Conservation (phyloP, 2,113 vertebrate species). For the human (Homo sapiens) region DNA sequence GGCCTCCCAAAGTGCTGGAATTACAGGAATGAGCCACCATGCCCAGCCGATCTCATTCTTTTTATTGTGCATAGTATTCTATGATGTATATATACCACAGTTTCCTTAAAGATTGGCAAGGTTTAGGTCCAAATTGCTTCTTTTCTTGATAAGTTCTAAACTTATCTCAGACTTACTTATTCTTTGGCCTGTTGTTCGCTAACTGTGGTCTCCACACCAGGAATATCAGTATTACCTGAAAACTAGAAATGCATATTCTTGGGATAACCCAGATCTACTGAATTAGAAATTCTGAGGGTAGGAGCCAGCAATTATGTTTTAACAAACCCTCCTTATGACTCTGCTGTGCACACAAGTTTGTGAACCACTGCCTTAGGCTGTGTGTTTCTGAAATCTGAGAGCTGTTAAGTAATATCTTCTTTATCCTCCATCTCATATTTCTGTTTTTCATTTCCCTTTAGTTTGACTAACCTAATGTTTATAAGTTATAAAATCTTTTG, state of each 20-base stretch:
- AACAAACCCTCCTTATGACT: not conserved
- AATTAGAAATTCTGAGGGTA: not conserved
- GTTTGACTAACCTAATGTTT: not conserved
- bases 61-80: too few species aligned
- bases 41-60: too few species aligned
- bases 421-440: not conserved
- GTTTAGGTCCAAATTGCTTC: not conserved
- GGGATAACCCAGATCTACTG: not conserved
- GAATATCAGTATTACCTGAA: not conserved
- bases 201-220: not conserved
- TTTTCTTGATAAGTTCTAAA: not conserved
- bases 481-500: not conserved
- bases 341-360: not conserved
- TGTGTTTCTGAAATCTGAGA: not conserved
- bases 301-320: not conserved
- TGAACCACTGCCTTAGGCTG: not conserved
- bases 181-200: not conserved
- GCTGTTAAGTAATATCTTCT: not conserved
- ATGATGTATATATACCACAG: too few species aligned
- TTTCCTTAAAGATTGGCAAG: not conserved
- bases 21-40: too few species aligned
- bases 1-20: too few species aligned
- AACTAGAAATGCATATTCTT: not conserved
- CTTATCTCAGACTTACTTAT: not conserved
- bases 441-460: not conserved